phyloP scores from a whole-genome alignment of 2,113 vertebrate species.

The Xenopus laevis region DNA sequence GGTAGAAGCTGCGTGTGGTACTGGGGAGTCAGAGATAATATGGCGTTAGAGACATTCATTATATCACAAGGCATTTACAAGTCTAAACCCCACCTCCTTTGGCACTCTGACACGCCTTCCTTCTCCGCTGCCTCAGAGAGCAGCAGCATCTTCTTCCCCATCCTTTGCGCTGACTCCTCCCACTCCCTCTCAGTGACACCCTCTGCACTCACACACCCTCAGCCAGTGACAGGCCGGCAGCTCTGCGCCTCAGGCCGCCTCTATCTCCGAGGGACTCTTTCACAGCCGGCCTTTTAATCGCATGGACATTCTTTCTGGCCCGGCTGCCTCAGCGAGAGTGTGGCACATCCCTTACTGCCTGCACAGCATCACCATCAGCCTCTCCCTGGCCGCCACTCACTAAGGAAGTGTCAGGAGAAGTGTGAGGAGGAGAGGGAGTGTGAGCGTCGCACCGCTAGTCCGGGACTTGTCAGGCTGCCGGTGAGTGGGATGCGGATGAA shows the following conservation, averaged over 20 bases:
- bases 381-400: neutral
- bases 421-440: no score
- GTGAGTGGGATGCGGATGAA: no score
- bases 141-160: neutral
- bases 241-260: neutral
- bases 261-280: neutral
- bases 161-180: conserved; percentile 11
- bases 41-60: no score
- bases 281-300: conserved; percentile 27
- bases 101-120: no score
- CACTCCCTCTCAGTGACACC: neutral
- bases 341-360: neutral
- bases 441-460: neutral
- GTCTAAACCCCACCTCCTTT: no score
- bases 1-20: no score
- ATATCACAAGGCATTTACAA: no score
- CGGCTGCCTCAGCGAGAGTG: neutral
- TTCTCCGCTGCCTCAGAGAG: neutral
- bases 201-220: conserved; percentile 4
- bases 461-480: neutral
- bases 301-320: neutral
- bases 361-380: neutral
- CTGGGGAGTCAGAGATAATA: no score
- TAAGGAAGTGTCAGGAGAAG: no score
- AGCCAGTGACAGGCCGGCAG: neutral